These are phyloP conservation scores for Nettapus auritus DNA, from an alignment of 2,113 vertebrate genomes.

Conservation along the genomic window DNA sequence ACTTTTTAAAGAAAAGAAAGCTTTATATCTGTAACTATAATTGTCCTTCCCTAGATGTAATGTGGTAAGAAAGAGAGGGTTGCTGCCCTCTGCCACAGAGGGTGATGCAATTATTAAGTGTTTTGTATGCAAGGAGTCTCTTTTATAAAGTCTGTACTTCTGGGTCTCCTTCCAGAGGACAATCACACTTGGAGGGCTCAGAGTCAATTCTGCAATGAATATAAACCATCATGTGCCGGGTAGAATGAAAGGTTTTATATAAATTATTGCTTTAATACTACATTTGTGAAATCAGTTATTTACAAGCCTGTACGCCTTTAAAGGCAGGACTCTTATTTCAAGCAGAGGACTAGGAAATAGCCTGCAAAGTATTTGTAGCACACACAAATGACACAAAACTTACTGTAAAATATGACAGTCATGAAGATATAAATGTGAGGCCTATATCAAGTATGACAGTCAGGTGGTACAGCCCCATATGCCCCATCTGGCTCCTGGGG, in stretches of 20 bases:
- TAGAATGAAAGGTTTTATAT: conserved; percentile 39
- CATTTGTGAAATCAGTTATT: neutral
- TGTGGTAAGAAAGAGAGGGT: neutral
- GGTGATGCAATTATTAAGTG: neutral
- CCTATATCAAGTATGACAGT: neutral
- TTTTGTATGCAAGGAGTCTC: neutral
- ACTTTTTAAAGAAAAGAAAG: neutral
- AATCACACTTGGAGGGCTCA: neutral
- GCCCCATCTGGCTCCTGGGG: neutral
- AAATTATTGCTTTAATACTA: conserved; percentile 21
- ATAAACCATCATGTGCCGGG: neutral
- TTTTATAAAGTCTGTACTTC: neutral
- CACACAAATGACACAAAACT: neutral
- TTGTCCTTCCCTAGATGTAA: neutral
- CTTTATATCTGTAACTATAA: neutral
- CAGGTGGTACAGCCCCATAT: neutral
- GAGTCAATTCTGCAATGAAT: neutral
- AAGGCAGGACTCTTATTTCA: neutral
- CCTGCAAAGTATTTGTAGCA: neutral
- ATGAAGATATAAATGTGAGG: neutral
- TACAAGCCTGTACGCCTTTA: neutral
- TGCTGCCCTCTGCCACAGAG: neutral
- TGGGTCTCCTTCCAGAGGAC: neutral
- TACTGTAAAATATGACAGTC: neutral
- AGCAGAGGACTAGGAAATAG: neutral